Percentiles rank a stretch among this genome's conserved stretches.
Evolutionary conservation across 2,113 vertebrate genomes (phyloP).

Genomic region (Lycaon pictus): DNA sequence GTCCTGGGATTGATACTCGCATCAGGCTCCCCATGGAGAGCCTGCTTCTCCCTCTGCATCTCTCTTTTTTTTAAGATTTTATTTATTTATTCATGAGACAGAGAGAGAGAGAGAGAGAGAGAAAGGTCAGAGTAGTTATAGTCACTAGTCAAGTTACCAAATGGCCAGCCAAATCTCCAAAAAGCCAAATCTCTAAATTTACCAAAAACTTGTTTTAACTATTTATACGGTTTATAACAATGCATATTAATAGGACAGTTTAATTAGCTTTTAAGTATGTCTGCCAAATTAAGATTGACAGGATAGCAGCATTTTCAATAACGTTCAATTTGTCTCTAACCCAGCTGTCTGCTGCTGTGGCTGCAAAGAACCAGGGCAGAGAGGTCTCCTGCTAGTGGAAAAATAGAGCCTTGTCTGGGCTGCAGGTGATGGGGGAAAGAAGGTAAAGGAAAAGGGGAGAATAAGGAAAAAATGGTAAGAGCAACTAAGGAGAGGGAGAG

Average conservation of each 20-base stretch:
- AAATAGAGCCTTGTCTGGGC: neutral
- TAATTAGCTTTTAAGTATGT: conserved; percentile 58
- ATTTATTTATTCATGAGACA: too few relatives aligned
- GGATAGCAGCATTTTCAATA: conserved; percentile 32
- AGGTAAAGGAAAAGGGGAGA: neutral
- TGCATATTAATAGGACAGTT: neutral
- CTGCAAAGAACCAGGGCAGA: neutral
- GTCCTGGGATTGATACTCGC: too few relatives aligned
- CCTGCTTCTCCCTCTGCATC: too few relatives aligned
- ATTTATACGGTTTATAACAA: conserved; percentile 34
- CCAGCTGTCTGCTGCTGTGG: neutral
- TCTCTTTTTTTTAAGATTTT: too few relatives aligned
- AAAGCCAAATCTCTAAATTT: conserved; percentile 40
- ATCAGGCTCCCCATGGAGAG: too few relatives aligned
- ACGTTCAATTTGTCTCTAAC: neutral
- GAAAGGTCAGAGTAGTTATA: neutral
- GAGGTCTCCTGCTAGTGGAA: neutral
- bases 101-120: too few relatives aligned
- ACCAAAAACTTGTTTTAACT: conserved; percentile 21
- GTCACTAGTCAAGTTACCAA: conserved; percentile 31
- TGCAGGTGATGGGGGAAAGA: neutral
- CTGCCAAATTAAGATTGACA: conserved; percentile 34
- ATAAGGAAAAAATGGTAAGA: neutral
- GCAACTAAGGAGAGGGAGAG: neutral
- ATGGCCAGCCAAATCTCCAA: neutral